Base-by-base conservation (phyloP, 2,888 invertebrate species). In the Pollenia angustigena region DNA sequence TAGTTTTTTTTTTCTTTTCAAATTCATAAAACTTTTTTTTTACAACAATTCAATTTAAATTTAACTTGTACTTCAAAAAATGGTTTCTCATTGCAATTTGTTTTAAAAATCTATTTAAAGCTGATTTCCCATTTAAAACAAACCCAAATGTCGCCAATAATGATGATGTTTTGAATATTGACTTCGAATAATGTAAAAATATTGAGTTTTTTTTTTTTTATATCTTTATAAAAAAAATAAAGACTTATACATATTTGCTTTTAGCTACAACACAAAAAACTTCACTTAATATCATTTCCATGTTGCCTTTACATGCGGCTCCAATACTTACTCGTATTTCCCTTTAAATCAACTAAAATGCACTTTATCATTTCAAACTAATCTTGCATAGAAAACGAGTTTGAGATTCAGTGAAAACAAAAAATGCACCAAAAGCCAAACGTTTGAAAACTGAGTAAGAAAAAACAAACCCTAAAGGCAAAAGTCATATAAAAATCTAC, bases 281-380 rank as follows among this genome's bases (percentile, higher is more conserved):
- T 18, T 64, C 76, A 76, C 46, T 64, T 32, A 64, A 23, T 56
- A 78, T 62, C 44, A 54, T 62, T 54, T 82, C 40, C 18, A 62
- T 54, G 16, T 12, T 69, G 52, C 71, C 46, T 40, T 32, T 48
- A 3, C 52, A 62, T 62, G 50, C 62, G 52, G 14, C 52, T 52
- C 8, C 52, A 18, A 62, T 23, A 16, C 23, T 11, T 48, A 64
- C 76, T 46, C 46, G 12, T 40, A 42, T 48, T 74, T 74, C 81
- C 66, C 81, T 66, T 74, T 50, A 81, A 81, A 66, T 74, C 81
- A 74, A 81, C 81, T 56, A 46, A 66, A 78, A 81, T 91, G 91
- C 91, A 91, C 90, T 92, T 91, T 92, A 92, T 91, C 91, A 90
- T 89, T 86, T 82, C 80, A 89, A 88, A 88, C 90, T 90, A 90